phyloP scores from a whole-genome alignment of 2,888 invertebrate species.

The Ernsta delagoae region DNA sequence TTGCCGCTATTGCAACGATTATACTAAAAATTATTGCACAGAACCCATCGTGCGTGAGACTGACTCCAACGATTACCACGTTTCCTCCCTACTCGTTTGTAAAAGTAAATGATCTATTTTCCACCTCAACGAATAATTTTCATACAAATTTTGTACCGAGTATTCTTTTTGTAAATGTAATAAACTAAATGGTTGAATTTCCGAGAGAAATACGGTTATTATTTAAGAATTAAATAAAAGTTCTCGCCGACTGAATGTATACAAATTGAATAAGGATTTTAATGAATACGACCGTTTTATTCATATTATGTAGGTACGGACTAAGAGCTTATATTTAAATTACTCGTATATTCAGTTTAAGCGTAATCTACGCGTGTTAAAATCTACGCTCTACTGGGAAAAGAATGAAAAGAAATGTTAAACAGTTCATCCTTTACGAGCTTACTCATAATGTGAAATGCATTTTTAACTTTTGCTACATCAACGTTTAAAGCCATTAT shows the following conservation, averaged over 20 bases:
- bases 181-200: slow-evolving; percentile 16
- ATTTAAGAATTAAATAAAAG: slow-evolving; percentile 29
- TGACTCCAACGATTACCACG: too few species aligned
- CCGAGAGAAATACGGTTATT: slow-evolving; percentile 22
- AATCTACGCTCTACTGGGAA: slow-evolving; percentile 8
- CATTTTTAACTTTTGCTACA: neutral
- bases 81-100: neutral
- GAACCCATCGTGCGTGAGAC: too few species aligned
- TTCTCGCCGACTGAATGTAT: slow-evolving; percentile 17
- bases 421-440: neutral
- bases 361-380: slow-evolving; percentile 16
- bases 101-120: slow-evolving; percentile 18
- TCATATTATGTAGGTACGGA: neutral
- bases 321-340: slow-evolving; percentile 9
- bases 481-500: neutral
- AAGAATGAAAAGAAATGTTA: neutral
- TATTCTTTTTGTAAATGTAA: slow-evolving; percentile 15
- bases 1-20: neutral
- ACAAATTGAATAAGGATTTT: slow-evolving; percentile 29
- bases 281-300: slow-evolving; percentile 30
- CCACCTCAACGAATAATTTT: slow-evolving; percentile 18
- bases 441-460: slow-evolving; percentile 1
- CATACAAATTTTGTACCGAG: slow-evolving; percentile 2
- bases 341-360: slow-evolving; percentile 10
- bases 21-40: too few species aligned